Percentiles rank a stretch among this genome's conserved stretches.
Evolutionary conservation across 2,113 vertebrate genomes (phyloP).

Genomic region (Cyanoderma ruficeps): DNA sequence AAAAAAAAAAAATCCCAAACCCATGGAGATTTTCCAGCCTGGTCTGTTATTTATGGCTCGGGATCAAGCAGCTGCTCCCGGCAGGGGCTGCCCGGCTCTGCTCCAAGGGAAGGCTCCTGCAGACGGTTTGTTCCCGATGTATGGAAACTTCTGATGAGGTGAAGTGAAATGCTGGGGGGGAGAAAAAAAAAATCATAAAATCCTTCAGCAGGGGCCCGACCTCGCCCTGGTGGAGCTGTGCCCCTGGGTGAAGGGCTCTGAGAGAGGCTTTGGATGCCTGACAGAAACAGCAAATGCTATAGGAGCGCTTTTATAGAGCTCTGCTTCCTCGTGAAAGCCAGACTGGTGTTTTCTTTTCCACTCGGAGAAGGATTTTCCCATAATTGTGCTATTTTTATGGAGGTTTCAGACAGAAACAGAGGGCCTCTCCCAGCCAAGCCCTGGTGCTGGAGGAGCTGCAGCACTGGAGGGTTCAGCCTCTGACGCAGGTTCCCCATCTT

Average conservation of each 20-base stretch:
- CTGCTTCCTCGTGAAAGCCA: conserved; percentile 3
- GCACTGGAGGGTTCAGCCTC: not conserved
- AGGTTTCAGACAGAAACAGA: not conserved
- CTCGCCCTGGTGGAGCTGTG: not conserved
- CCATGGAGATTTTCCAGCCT: not conserved
- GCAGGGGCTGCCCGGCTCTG: not conserved
- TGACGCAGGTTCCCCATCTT: not conserved
- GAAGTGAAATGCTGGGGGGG: not conserved
- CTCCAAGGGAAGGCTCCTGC: not conserved
- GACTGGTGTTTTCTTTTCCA: conserved; percentile 50
- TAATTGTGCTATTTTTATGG: conserved; percentile 29
- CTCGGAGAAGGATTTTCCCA: conserved; percentile 14
- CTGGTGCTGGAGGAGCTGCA: not conserved
- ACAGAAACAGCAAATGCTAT: conserved; percentile 21
- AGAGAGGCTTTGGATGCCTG: not conserved
- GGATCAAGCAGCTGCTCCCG: not conserved
- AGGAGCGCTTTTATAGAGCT: not conserved
- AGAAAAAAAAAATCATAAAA: not conserved
- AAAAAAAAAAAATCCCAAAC: rapidly evolving
- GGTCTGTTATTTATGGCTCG: not conserved
- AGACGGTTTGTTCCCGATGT: not conserved
- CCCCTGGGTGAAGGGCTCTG: not conserved
- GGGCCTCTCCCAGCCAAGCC: not conserved
- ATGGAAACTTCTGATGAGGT: conserved; percentile 4
- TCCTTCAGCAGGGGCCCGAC: not conserved